Base-by-base conservation (phyloP, 2,888 invertebrate genomes). In the Phymatocera aterrima region DNA sequence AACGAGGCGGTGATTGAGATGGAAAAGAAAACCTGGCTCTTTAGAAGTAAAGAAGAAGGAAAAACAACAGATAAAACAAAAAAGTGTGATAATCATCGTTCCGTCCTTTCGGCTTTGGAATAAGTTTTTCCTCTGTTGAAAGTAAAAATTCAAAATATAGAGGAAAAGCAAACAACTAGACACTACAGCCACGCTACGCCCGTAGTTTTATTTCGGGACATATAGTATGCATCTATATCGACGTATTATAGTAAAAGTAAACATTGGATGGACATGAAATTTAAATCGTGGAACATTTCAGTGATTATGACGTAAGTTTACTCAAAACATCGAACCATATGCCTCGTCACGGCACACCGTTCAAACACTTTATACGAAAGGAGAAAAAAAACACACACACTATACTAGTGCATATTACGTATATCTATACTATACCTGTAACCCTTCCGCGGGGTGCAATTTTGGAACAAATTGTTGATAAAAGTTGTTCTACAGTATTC, bases 221-320 rank as follows among this genome's bases (percentile, higher is more conserved):
- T 46, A n/a, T n/a, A n/a, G n/a, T n/a, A n/a, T n/a, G n/a, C n/a
- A n/a, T n/a, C n/a, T n/a, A n/a, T n/a, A n/a, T n/a, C n/a, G n/a
- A n/a, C n/a, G n/a, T n/a, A 68, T 43, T 24, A 12, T 28, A 43
- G 68, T 12, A 10, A 8, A 21, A 46, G 46, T 68, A 68, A 68
- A 68, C 46, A 43, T 68, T 68, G 34, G 68, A 15, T 68, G 34
- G 68, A 15, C 21, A 21, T 40, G 40, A 68, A 68, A 68, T 68
- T 68, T 43, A 43, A 43, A 68, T 21, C 68, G 34, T 72, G 72
- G 72, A 72, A 72, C 28, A 51, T 72, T 72, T 72, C n/a, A 18
- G 72, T 31, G 48, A 51, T 72, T 48, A 72, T 72, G 72, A 72
- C 72, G 72, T 72, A 51, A 72, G 43, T 68, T 68, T 68, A 46